Evolutionary conservation across 2,797 vertebrate genomes (phyloP).

Genomic region (Hoplostethus mediterraneus): DNA sequence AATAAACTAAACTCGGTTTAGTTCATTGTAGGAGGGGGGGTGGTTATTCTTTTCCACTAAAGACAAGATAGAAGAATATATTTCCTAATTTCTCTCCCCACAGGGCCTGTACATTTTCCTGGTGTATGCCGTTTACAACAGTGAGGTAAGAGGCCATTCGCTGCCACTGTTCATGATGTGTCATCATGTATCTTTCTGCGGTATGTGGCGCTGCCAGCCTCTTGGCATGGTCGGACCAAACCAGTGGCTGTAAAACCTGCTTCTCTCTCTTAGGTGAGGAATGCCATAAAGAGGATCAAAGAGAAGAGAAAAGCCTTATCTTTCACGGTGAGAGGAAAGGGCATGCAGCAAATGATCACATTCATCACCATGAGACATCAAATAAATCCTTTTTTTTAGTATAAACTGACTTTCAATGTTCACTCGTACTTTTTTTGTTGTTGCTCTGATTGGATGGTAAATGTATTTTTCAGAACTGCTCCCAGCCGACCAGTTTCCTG

Average conservation of each 20-base stretch:
- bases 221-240: conserved; percentile 18
- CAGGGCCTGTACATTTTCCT: conserved; percentile 95
- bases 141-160: conserved; percentile 87
- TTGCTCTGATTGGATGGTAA: neutral
- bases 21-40: neutral
- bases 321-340: conserved; percentile 84
- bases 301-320: conserved; percentile 92
- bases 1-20: neutral
- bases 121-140: conserved; percentile 92
- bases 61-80: too few species aligned
- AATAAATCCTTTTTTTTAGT: conserved; percentile 13
- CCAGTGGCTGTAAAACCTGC: conserved; percentile 44
- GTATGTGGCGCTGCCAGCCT: conserved; percentile 39
- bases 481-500: conserved; percentile 86
- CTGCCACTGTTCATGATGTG: conserved; percentile 10
- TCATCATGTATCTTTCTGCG: conserved; percentile 49
- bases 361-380: conserved; percentile 17
- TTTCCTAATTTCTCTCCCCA: conserved; percentile 29
- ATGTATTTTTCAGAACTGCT: conserved; percentile 87
- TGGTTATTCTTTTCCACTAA: conserved; percentile 23
- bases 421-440: too few species aligned
- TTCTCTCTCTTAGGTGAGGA: conserved; percentile 86
- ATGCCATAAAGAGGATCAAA: conserved; percentile 91
- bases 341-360: conserved; percentile 19
- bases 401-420: neutral